Percentiles rank a stretch among this genome's conserved stretches.
Conservation (phyloP, 2,888 invertebrate genomes). For the Malachius bipustulatus region DNA sequence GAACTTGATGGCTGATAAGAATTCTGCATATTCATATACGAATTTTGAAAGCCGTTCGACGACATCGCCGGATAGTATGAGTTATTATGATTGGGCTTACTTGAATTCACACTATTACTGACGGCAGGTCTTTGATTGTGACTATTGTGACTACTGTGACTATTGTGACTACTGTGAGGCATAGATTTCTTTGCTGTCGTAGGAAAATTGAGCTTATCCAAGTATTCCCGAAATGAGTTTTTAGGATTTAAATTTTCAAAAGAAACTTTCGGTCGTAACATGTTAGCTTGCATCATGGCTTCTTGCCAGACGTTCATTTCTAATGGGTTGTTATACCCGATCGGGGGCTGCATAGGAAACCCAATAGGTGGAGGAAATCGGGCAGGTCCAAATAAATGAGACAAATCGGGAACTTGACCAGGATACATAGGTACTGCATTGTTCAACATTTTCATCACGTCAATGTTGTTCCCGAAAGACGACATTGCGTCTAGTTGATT, state of each 20-base stretch:
- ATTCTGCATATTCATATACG: slow-evolving; percentile 25
- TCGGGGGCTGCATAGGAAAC: slow-evolving; percentile 29
- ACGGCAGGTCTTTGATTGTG: slow-evolving; percentile 14
- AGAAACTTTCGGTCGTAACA: slow-evolving; percentile 28
- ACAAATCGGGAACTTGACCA: slow-evolving; percentile 38
- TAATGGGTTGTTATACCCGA: slow-evolving; percentile 45
- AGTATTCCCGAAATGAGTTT: slow-evolving; percentile 19
- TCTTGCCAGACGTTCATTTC: slow-evolving; percentile 61
- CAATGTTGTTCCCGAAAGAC: slow-evolving; percentile 39
- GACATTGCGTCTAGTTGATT: slow-evolving; percentile 50
- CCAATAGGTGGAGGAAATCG: slow-evolving; percentile 39
- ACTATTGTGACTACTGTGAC: slow-evolving; percentile 10
- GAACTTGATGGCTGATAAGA: slow-evolving; percentile 22
- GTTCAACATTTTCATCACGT: slow-evolving; percentile 45
- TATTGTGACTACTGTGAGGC: slow-evolving; percentile 4
- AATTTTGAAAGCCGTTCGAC: slow-evolving; percentile 22
- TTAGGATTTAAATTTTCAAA: slow-evolving; percentile 25
- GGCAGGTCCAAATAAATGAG: slow-evolving; percentile 39
- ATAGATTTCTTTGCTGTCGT: slow-evolving; percentile 9
- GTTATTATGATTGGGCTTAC: slow-evolving; percentile 16
- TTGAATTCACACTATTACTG: slow-evolving; percentile 6
- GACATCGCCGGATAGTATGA: slow-evolving; percentile 19
- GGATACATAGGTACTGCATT: slow-evolving; percentile 39
- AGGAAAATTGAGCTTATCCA: slow-evolving; percentile 21
- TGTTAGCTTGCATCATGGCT: slow-evolving; percentile 40